A percentile compares a stretch with the other conserved stretches of the same genome.
phyloP scores from a whole-genome alignment of 2,797 vertebrate genomes.

The Neomorphus geoffroyi region DNA sequence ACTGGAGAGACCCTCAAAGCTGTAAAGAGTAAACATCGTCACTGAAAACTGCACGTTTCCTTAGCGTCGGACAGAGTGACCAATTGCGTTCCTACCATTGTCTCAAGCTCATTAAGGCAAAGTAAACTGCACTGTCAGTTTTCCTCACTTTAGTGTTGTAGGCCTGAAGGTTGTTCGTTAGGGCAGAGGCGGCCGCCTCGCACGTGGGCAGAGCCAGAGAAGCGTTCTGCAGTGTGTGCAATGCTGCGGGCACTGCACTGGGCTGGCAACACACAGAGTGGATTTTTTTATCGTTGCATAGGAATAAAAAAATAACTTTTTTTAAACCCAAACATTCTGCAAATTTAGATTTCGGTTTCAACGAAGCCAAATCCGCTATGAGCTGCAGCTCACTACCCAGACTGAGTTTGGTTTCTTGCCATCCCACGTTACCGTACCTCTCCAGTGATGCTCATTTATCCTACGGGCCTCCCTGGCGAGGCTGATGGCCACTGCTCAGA shows the following conservation, averaged over 20 bases:
- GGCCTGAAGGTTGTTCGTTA: slow-evolving; percentile 1
- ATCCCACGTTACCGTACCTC: background rate
- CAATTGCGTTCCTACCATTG: slow-evolving; percentile 42
- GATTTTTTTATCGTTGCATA: slow-evolving; percentile 68
- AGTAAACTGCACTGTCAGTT: slow-evolving; percentile 73
- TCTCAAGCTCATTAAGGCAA: slow-evolving; percentile 79
- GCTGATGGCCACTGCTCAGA: background rate
- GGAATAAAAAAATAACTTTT: slow-evolving; percentile 54
- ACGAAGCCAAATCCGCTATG: background rate
- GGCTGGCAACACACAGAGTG: background rate
- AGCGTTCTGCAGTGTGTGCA: background rate
- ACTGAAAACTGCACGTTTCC: slow-evolving; percentile 48
- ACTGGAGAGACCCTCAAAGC: slow-evolving; percentile 61
- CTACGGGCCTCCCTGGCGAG: background rate
- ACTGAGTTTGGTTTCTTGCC: background rate
- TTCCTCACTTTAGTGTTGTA: slow-evolving; percentile 39
- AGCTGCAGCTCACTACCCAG: background rate
- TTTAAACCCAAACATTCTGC: background rate
- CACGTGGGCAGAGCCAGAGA: background rate
- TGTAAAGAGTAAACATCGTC: slow-evolving; percentile 70
- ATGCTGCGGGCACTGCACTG: slow-evolving; percentile 11
- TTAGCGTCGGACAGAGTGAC: slow-evolving; percentile 8
- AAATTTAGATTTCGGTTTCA: slow-evolving; percentile 28
- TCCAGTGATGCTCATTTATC: background rate
- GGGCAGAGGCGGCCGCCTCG: background rate